Percentiles rank a stretch among this genome's conserved stretches.
Evolutionary conservation across 1,140 invertebrate genomes (phyloP).

Genomic region (Bombus sylvicola): DNA sequence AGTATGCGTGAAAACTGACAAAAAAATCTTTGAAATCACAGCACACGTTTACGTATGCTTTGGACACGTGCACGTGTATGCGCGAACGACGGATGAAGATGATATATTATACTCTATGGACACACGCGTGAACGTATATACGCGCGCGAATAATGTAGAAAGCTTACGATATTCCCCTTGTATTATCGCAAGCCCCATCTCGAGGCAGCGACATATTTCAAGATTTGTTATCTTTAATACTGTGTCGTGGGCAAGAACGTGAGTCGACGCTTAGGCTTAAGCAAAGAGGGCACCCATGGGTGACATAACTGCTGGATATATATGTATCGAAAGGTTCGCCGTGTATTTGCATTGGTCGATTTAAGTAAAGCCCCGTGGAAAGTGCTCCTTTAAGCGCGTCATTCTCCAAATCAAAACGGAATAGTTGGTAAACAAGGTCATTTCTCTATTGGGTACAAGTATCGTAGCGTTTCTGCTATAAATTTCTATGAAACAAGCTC

Average conservation of each 20-base stretch:
- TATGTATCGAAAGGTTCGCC: constrained; percentile 41
- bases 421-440: no score
- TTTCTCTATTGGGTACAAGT: no score
- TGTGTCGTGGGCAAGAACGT: constrained; percentile 48
- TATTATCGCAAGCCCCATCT: constrained; percentile 60
- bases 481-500: no score
- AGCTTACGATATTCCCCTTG: constrained; percentile 61
- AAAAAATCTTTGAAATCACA: background rate
- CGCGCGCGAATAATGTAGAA: constrained; percentile 43
- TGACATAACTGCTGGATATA: constrained; percentile 28
- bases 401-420: no score
- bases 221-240: constrained; percentile 68
- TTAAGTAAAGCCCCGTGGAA: background rate
- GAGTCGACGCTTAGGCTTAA: constrained; percentile 49
- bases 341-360: constrained; percentile 19
- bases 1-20: no score
- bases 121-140: constrained; percentile 34
- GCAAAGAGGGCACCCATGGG: constrained; percentile 19
- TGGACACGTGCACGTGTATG: background rate
- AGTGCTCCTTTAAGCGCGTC: background rate
- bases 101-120: constrained; percentile 25
- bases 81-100: constrained; percentile 30
- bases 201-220: constrained; percentile 65
- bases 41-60: background rate
- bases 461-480: no score